Conservation (phyloP, 2,888 invertebrate species). For the Acrocera orbiculus region DNA sequence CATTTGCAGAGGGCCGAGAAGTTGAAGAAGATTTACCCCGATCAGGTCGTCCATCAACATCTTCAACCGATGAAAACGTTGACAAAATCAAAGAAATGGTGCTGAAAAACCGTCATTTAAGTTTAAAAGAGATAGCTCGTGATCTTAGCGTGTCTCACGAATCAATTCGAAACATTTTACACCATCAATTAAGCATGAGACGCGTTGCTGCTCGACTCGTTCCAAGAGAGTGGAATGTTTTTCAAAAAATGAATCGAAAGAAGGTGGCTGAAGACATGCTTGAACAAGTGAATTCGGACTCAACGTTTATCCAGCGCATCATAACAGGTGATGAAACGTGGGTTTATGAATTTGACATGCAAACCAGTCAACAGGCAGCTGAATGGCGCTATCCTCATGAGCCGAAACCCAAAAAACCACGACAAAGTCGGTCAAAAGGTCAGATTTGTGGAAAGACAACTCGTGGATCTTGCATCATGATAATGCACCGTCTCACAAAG, state of each 20-base stretch:
- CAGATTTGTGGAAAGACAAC: too few species aligned
- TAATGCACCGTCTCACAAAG: too few species aligned
- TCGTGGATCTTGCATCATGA: too few species aligned
- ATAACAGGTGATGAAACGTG: slow-evolving; percentile 11
- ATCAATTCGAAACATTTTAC: slow-evolving; percentile 6
- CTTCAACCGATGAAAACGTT: slow-evolving; percentile 7
- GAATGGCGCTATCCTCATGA: too few species aligned
- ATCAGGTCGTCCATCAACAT: slow-evolving; percentile 11
- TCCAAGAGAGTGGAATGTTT: slow-evolving; percentile 11
- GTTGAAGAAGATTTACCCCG: slow-evolving; percentile 13
- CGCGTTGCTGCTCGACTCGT: slow-evolving; percentile 15
- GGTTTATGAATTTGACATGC: slow-evolving; percentile 4
- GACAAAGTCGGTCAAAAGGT: too few species aligned
- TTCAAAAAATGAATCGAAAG: slow-evolving; percentile 6
- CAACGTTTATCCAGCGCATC: too few species aligned
- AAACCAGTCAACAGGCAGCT: slow-evolving; percentile 10
- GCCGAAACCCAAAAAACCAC: too few species aligned
- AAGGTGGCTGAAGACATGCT: too few species aligned
- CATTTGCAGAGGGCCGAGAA: slow-evolving; percentile 11
- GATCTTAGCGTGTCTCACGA: slow-evolving; percentile 1
- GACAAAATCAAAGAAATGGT: slow-evolving; percentile 12
- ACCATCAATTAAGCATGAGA: slow-evolving; percentile 11
- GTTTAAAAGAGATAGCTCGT: slow-evolving; percentile 12
- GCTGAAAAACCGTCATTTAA: slow-evolving; percentile 13
- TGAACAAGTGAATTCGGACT: slow-evolving; percentile 3